Base-by-base conservation (phyloP, 1,140 invertebrate genomes). In the Pantala flavescens region DNA sequence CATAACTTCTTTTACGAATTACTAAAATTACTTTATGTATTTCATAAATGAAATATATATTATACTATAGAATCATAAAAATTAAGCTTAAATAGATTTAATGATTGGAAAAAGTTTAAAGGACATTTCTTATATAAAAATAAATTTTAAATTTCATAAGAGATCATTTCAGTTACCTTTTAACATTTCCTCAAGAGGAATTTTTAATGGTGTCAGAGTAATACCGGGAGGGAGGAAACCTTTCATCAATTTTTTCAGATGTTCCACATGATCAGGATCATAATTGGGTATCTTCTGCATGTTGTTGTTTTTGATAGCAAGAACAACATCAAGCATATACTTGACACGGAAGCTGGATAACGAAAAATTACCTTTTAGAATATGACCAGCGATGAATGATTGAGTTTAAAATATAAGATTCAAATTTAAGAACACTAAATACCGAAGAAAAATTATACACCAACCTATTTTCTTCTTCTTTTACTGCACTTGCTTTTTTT, bases 221-320 rank as follows among this genome's bases (percentile, higher is more conserved):
- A 90, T 93, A 71, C 93, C 93, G 81, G 89, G 90, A 70, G 89
- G 83, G 12, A 94, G 83, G 78, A 93, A 86, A 23, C 82, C 84
- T 79, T 91, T 91, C 43, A 93, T 80, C 0, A 90, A 80, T 83
- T 97, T 97, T 77, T 90, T 91, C 43, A 97, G 83, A 79, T 93
- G 90, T 78, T 97, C 93, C 9, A 88, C 85, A 77, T 92, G 88
- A 16, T 85, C 85, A 0, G 91, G 90, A 82, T 98, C 95, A 81
- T 95, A 97, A 77, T 87, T 86, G 0, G 95, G 95, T 75, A 98
- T 91, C 85, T 98, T 98, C 7, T 86, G 88, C 81, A 97, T 88
- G 79, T 98, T 98, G 82, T 98, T 98, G 82, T 98, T 98, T 79
- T 95, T 94, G 16, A 98, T 93, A 0, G 95, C 95, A 79, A 94